phyloP scores from a whole-genome alignment of 2,113 vertebrate species.

The Morone saxatilis region DNA sequence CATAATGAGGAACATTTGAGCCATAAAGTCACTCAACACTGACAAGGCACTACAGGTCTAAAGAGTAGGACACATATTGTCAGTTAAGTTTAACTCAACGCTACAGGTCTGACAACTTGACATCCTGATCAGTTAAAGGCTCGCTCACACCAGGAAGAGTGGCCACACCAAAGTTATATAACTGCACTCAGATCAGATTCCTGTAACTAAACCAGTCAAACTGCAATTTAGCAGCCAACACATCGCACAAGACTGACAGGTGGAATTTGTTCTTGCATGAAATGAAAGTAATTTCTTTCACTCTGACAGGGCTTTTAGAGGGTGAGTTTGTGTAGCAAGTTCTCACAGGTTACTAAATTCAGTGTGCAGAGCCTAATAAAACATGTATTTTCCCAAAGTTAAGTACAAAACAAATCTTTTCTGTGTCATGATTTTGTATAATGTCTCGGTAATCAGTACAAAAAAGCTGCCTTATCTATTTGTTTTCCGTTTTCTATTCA shows the following conservation, averaged over 20 bases:
- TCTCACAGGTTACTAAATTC: not conserved
- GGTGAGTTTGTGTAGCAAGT: not conserved
- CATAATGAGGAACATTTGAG: too few species aligned
- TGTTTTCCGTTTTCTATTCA: not conserved
- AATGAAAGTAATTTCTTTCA: not conserved
- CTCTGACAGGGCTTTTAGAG: not conserved
- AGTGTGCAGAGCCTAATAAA: not conserved
- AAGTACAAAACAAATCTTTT: too few species aligned
- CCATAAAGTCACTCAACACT: not conserved
- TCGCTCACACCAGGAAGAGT: too few species aligned
- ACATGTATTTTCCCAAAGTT: not conserved
- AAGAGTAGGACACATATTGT: not conserved
- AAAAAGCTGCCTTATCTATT: too few species aligned
- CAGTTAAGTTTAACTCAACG: too few species aligned
- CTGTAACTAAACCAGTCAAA: not conserved
- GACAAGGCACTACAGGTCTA: too few species aligned
- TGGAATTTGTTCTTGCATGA: not conserved
- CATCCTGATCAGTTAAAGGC: too few species aligned
- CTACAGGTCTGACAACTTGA: too few species aligned
- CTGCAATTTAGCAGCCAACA: not conserved
- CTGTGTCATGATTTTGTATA: too few species aligned
- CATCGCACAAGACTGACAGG: not conserved
- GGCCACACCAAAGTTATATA: not conserved
- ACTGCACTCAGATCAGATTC: not conserved
- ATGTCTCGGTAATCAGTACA: too few species aligned